Conservation (phyloP, 2,113 vertebrate genomes). For the Sigmodon hispidus region DNA sequence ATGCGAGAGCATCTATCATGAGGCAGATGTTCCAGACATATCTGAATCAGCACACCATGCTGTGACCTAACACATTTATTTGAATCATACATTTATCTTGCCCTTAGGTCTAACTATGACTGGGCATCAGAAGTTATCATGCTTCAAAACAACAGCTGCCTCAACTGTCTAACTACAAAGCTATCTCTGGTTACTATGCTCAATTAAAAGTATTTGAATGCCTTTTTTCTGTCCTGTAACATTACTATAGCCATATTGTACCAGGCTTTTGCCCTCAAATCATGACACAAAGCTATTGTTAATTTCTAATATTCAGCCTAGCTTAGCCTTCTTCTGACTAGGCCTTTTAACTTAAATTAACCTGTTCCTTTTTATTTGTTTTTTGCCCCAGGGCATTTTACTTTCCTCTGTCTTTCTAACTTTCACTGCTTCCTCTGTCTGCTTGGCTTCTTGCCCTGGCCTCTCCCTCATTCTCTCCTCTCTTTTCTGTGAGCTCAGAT, state of each 20-base stretch:
- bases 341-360: too few species aligned
- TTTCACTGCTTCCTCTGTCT: too few species aligned
- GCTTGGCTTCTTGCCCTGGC: too few species aligned
- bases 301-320: too few species aligned
- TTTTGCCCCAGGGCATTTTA: too few species aligned
- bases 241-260: background rate
- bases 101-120: background rate
- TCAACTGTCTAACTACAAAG: background rate
- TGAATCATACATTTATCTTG: background rate
- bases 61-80: background rate
- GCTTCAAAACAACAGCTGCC: background rate
- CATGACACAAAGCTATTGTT: too few species aligned
- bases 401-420: too few species aligned
- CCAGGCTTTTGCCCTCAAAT: too few species aligned
- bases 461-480: too few species aligned
- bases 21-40: background rate
- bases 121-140: background rate
- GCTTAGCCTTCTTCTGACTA: too few species aligned
- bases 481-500: too few species aligned
- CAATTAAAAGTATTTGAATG: slow-evolving; percentile 34
- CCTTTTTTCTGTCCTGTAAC: background rate
- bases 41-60: background rate
- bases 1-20: background rate
- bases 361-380: too few species aligned
- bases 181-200: background rate